Percentiles rank a stretch among this genome's conserved stretches.
These are phyloP conservation scores for Epinephelus awoara DNA, from an alignment of 2,797 vertebrate species.

Conservation along the genomic window DNA sequence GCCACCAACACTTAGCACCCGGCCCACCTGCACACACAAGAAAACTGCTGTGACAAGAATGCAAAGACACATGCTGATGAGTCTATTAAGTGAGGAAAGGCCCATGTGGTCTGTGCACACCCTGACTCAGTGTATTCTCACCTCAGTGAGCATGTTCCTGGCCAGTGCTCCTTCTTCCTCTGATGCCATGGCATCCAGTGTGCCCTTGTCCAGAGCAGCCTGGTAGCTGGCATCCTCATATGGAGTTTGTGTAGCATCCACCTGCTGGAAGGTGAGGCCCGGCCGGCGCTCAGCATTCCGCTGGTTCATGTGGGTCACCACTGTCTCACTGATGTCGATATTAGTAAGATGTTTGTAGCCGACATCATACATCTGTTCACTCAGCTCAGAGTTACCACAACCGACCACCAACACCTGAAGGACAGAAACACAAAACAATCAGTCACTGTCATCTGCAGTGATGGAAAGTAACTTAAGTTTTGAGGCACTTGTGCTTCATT, in stretches of 20 bases:
- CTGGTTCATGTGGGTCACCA: constrained; percentile 93
- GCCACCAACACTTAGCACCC: constrained; percentile 92
- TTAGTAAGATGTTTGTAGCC: constrained; percentile 92
- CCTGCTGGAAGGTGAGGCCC: constrained; percentile 88
- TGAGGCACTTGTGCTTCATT: neutral
- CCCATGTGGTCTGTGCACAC: neutral
- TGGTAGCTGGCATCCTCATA: constrained; percentile 91
- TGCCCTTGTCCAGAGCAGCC: constrained; percentile 95
- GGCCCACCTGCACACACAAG: constrained; percentile 80
- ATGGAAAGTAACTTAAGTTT: neutral
- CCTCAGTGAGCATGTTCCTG: constrained; percentile 91
- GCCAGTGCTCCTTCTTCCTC: constrained; percentile 89
- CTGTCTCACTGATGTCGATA: constrained; percentile 93
- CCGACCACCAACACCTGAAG: constrained; percentile 95
- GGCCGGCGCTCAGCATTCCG: constrained; percentile 87
- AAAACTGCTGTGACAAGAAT: neutral
- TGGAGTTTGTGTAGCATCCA: constrained; percentile 92
- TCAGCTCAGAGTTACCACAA: constrained; percentile 97
- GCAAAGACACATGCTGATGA: neutral
- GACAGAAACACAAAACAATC: constrained; percentile 6
- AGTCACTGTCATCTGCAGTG: neutral
- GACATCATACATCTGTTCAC: constrained; percentile 94
- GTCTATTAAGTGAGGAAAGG: neutral
- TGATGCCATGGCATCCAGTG: constrained; percentile 92
- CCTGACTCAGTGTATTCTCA: constrained; percentile 25